Evolutionary conservation across 2,888 invertebrate species (phyloP).

Genomic region (Philonicus albiceps): DNA sequence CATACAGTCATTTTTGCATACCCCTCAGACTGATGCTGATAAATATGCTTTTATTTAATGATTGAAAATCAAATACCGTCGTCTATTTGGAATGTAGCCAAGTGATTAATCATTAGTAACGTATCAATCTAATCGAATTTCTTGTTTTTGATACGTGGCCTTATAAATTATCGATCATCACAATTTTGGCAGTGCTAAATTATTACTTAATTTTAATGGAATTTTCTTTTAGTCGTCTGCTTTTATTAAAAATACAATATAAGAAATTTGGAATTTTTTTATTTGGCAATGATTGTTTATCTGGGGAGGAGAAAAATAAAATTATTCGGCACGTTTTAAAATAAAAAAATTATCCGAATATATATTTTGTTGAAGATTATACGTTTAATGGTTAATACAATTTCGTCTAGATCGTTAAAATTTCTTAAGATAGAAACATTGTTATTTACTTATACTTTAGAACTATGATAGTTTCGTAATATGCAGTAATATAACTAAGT

Average conservation of each 20-base stretch:
- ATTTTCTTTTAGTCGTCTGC: neutral
- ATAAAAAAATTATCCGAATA: neutral
- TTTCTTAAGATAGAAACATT: neutral
- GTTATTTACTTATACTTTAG: neutral
- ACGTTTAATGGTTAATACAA: neutral
- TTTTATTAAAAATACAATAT: neutral
- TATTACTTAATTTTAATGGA: neutral
- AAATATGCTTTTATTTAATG: neutral
- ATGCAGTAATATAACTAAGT: neutral
- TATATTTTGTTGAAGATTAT: neutral
- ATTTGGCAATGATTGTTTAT: neutral
- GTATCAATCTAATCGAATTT: neutral
- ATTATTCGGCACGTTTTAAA: neutral
- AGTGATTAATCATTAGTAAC: neutral
- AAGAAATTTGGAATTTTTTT: neutral
- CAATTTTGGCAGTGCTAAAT: neutral
- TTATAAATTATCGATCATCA: neutral
- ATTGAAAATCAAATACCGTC: neutral
- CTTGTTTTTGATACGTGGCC: neutral
- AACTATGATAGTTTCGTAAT: neutral
- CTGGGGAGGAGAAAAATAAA: neutral
- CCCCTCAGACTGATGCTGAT: neutral
- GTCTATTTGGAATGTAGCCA: conserved; percentile 8
- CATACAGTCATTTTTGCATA: neutral
- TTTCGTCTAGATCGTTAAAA: neutral